These are phyloP conservation scores for Lagorchestes hirsutus DNA, from an alignment of 2,797 vertebrate genomes.

Conservation along the genomic window DNA sequence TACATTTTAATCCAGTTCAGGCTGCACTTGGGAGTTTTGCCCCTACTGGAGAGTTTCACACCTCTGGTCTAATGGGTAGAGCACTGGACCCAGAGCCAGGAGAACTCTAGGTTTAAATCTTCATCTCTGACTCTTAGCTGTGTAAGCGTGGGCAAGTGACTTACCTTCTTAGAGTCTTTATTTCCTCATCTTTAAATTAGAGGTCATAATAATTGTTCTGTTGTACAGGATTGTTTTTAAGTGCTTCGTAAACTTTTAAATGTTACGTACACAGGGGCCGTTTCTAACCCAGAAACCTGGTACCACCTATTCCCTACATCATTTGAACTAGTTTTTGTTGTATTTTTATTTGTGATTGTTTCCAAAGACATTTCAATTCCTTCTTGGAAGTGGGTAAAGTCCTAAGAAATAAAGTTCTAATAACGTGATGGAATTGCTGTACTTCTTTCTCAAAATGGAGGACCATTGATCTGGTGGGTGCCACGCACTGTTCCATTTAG, in stretches of 20 bases:
- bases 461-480: background rate
- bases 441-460: background rate
- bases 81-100: background rate
- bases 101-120: background rate
- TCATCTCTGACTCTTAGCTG: background rate
- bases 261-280: background rate
- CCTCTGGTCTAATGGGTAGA: background rate
- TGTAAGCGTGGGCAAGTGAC: background rate
- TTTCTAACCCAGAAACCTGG: background rate
- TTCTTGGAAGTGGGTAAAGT: background rate
- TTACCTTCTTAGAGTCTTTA: background rate
- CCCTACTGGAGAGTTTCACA: background rate
- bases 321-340: conserved; percentile 16
- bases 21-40: background rate
- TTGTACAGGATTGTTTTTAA: background rate
- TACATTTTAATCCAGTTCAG: background rate
- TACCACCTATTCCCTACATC: background rate
- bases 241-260: background rate
- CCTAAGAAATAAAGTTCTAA: background rate
- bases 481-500: background rate
- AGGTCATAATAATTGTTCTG: background rate
- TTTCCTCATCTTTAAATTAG: background rate
- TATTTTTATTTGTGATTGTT: background rate
- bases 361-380: background rate
- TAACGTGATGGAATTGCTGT: too few species aligned